Percentiles rank a stretch among this genome's conserved stretches.
Evolutionary conservation across 2,797 vertebrate species (phyloP).

Genomic region (Rhyacichthys aspro): DNA sequence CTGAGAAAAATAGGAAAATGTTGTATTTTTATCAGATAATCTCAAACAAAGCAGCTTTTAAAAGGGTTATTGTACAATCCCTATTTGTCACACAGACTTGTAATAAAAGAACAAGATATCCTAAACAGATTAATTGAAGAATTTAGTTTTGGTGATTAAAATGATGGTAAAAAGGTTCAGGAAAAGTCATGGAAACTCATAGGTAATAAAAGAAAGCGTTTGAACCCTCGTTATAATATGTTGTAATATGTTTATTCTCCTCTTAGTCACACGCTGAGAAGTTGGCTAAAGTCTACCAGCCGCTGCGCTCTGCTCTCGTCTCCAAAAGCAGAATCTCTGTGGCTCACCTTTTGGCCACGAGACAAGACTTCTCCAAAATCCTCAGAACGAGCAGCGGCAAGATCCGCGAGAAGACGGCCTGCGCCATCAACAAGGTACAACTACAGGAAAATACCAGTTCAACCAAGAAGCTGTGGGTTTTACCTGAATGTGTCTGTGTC

Average conservation of each 20-base stretch:
- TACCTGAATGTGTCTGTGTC: neutral
- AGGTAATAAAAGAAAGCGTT: no score
- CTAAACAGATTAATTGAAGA: no score
- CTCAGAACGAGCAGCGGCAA: conserved; percentile 93
- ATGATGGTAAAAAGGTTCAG: no score
- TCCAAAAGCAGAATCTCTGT: conserved; percentile 85
- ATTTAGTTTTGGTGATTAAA: no score
- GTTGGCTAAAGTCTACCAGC: conserved; percentile 92
- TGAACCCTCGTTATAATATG: no score
- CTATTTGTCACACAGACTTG: no score
- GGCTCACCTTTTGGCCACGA: conserved; percentile 91
- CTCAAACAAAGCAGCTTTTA: no score
- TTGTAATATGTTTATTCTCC: neutral
- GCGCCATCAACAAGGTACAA: conserved; percentile 94
- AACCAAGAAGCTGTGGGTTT: neutral
- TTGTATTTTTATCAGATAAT: no score
- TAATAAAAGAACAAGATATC: no score
- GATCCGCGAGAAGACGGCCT: conserved; percentile 92
- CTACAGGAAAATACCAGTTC: neutral
- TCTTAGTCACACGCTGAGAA: conserved; percentile 88
- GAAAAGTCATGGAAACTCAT: no score
- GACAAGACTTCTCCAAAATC: conserved; percentile 96
- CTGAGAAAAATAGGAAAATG: no score
- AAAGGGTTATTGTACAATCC: no score
- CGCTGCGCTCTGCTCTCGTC: conserved; percentile 85